Base-by-base conservation (phyloP, 2,113 vertebrate genomes). In the Eubucco bourcierii region DNA sequence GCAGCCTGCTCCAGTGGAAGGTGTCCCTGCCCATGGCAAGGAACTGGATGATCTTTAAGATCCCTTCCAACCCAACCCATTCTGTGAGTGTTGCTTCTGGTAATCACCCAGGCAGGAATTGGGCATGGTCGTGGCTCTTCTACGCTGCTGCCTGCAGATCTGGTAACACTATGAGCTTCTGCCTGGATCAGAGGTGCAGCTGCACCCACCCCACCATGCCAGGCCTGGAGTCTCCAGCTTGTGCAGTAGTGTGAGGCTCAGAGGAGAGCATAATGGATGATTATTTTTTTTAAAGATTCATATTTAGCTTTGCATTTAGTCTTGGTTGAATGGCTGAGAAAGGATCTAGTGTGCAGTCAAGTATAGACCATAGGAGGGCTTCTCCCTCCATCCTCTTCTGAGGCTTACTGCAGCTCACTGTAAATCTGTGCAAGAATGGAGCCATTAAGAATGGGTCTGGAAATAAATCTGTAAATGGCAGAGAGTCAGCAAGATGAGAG, bases 351-450 rank as follows among this genome's bases (percentile, higher is more conserved):
- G 74, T 14, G 44, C 78, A 61, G 78, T 27, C 2, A 3, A 50
- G 60, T 18, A 15, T 4, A 39, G 53, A 15, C 17, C 12, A 7
- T 9, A 41, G 0, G 1, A 25, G 52, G 39, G 29, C 39, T 64
- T 12, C 20, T 29, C 2, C 21, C 10, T 21, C 70, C 12, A 1
- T 28, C 27, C 68, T n/a, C 29, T 44, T 33, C 4, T 46, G 61
- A 70, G 8, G 6, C 4, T 20, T 2, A 10, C 7, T 6, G 68
- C 33, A 59, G 44, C 10, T 23, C 55, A 0, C 0, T 15, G 17
- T 52, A n/a, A 80, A 58, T 39, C 61, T 58, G 33, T 44, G 58
- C 47, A 44, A 53, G 60, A 19, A 13, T 1, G 52, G 33, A 20
- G 24, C 5, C 14, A 2, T 11, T 6, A 3, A 11, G 47, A 29